phyloP scores from a whole-genome alignment of 2,797 vertebrate genomes.

The Potorous gilbertii region DNA sequence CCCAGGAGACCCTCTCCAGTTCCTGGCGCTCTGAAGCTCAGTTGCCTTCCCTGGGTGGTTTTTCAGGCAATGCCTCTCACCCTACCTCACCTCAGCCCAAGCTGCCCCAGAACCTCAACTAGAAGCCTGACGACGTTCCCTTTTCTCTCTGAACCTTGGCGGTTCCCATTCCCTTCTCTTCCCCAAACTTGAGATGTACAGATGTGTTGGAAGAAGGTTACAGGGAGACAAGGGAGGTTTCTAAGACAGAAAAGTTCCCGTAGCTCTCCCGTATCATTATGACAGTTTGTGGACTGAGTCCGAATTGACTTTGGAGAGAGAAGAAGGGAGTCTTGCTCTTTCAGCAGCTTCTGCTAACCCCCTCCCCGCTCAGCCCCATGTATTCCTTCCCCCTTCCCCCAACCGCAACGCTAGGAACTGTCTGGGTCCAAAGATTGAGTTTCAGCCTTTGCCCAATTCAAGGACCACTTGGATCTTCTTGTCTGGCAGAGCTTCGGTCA shows the following conservation, averaged over 20 bases:
- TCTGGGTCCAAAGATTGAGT: background rate
- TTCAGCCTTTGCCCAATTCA: background rate
- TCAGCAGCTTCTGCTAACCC: background rate
- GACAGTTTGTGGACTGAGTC: background rate
- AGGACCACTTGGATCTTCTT: background rate
- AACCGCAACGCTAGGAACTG: background rate
- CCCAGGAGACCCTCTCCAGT: background rate
- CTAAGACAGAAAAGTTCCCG: slow-evolving; percentile 64
- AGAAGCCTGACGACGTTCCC: background rate
- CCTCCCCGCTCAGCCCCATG: background rate
- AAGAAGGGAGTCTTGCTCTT: background rate
- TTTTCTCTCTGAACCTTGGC: background rate
- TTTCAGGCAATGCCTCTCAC: background rate
- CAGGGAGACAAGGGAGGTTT: background rate
- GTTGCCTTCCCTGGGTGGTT: background rate
- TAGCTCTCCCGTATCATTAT: background rate
- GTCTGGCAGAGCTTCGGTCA: background rate
- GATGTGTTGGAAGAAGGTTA: background rate
- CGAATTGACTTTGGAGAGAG: background rate
- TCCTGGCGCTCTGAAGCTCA: background rate
- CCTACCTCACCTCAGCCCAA: no score
- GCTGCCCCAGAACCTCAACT: background rate
- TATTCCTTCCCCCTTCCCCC: background rate
- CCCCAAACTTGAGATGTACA: background rate
- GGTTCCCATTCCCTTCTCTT: background rate